A percentile compares a stretch with the other conserved stretches of the same genome.
phyloP scores from a whole-genome alignment of 2,113 vertebrate species.

The Madoqua kirkii region DNA sequence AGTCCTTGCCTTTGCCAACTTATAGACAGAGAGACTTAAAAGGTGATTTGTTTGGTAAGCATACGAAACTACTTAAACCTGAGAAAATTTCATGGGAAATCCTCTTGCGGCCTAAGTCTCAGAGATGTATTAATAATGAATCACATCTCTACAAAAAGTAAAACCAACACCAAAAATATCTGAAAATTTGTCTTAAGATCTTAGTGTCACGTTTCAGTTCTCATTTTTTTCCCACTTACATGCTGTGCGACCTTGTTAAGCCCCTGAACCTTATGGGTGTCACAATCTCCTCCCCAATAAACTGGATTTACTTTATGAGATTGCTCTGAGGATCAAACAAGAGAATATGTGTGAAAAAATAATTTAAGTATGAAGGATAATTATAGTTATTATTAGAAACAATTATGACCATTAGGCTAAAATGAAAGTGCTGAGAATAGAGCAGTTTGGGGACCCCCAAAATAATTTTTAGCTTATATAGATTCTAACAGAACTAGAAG shows the following conservation, averaged over 20 bases:
- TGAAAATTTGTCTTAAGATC: background rate
- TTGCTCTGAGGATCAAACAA: background rate
- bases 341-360: conserved; percentile 64
- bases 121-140: background rate
- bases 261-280: background rate
- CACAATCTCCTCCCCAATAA: background rate
- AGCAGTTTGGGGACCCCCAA: conserved; percentile 19
- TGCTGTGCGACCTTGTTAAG: conserved; percentile 40
- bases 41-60: background rate
- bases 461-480: conserved; percentile 16
- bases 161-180: background rate
- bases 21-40: background rate
- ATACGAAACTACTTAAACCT: background rate
- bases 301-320: conserved; percentile 1
- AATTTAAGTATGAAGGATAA: conserved; percentile 62
- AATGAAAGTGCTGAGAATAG: conserved; percentile 37
- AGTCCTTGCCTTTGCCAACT: background rate
- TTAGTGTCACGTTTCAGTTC: background rate
- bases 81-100: background rate
- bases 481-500: background rate
- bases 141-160: background rate
- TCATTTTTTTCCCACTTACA: background rate
- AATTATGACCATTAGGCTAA: conserved; percentile 60
- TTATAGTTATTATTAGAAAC: conserved; percentile 64
- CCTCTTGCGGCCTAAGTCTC: background rate